Percentiles rank a stretch among this genome's conserved stretches.
phyloP scores from a whole-genome alignment of 2,113 vertebrate species.

The Solea senegalensis region DNA sequence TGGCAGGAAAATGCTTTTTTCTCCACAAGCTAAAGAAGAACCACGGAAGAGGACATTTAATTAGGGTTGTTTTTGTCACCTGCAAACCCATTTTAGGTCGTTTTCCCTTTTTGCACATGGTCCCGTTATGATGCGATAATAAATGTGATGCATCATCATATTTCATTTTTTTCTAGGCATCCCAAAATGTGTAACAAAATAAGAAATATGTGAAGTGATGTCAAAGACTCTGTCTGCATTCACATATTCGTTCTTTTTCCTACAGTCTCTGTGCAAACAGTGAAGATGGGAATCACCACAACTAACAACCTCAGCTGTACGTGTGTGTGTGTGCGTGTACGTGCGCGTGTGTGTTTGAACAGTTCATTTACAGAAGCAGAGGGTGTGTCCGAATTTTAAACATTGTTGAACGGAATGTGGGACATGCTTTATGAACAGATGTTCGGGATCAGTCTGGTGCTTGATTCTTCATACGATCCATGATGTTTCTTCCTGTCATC shows the following conservation, averaged over 20 bases:
- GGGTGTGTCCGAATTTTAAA: constrained; percentile 2
- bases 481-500: background rate
- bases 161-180: too few relatives aligned
- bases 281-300: background rate
- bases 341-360: constrained; percentile 5
- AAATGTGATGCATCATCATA: too few relatives aligned
- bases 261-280: background rate
- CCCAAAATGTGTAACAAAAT: too few relatives aligned
- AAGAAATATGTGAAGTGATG: too few relatives aligned
- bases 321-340: constrained; percentile 7
- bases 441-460: too few relatives aligned
- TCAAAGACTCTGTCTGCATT: background rate
- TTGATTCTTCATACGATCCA: too few relatives aligned
- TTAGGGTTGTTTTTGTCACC: too few relatives aligned
- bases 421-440: background rate
- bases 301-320: constrained; percentile 13
- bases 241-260: constrained; percentile 13
- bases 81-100: too few relatives aligned
- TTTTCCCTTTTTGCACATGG: too few relatives aligned
- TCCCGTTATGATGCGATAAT: too few relatives aligned
- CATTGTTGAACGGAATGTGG: background rate
- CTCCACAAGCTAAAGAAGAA: too few relatives aligned
- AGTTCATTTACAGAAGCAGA: constrained; percentile 22
- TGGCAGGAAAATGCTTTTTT: background rate
- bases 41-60: too few relatives aligned